Percentiles rank a stretch among this genome's conserved stretches.
These are phyloP conservation scores for Apotomis turbidana DNA, from an alignment of 2,888 invertebrate genomes.

Conservation along the genomic window DNA sequence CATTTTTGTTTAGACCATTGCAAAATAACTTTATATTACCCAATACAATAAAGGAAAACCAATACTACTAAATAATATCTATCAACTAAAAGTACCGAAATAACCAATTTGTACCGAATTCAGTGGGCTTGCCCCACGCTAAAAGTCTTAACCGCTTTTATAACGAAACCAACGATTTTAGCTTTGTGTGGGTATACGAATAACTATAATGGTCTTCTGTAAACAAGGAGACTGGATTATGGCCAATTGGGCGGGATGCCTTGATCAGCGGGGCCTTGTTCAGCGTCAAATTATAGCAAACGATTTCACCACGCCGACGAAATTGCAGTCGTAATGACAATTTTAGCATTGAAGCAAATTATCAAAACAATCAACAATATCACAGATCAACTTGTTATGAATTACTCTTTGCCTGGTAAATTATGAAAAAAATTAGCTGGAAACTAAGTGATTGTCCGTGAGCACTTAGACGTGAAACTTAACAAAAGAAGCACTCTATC, in stretches of 20 bases:
- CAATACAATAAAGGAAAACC: no score
- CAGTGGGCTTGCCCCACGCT: no score
- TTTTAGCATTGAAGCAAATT: constrained; percentile 22
- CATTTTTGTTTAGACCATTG: no score
- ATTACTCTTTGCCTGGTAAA: background rate
- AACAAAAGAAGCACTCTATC: constrained; percentile 29
- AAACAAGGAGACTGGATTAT: constrained; percentile 54
- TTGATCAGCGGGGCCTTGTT: constrained; percentile 73
- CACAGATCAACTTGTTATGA: background rate
- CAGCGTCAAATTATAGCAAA: constrained; percentile 63
- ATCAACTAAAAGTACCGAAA: no score
- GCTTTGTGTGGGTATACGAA: constrained; percentile 1
- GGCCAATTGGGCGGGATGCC: constrained; percentile 64
- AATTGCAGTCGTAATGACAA: constrained; percentile 28
- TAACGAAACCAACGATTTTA: background rate
- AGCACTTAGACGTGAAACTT: constrained; percentile 25
- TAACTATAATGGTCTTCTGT: constrained; percentile 12
- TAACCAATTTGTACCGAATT: no score
- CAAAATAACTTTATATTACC: no score
- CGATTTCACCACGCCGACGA: constrained; percentile 52
- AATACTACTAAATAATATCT: no score
- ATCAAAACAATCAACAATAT: background rate
- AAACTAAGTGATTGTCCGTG: constrained; percentile 22
- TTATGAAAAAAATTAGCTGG: background rate
- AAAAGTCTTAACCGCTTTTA: background rate